These are phyloP conservation scores for Peromyscus eremicus DNA, from an alignment of 2,797 vertebrate genomes.

Conservation along the genomic window DNA sequence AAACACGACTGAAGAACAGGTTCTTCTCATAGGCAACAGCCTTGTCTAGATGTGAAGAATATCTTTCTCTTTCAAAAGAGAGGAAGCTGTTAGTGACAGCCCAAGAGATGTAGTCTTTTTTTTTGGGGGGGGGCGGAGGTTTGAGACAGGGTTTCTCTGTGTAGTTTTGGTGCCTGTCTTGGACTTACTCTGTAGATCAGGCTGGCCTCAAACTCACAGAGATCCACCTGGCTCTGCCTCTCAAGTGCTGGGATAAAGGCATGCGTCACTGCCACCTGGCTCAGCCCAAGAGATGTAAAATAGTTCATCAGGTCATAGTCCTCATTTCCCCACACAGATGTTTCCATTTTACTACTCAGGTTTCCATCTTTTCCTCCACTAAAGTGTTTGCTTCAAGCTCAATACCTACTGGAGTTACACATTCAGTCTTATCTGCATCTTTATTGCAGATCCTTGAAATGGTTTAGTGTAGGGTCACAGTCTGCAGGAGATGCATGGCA, in stretches of 20 bases:
- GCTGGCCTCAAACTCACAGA: too few species aligned
- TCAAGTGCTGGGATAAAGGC: too few species aligned
- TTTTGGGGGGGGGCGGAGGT: too few species aligned
- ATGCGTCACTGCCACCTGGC: too few species aligned
- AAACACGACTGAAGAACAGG: too few species aligned
- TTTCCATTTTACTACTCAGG: neutral
- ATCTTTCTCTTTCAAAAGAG: neutral
- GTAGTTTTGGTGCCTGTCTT: too few species aligned
- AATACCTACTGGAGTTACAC: too few species aligned
- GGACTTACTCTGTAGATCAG: too few species aligned
- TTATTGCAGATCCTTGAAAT: neutral
- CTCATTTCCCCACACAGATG: neutral
- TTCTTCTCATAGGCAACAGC: neutral
- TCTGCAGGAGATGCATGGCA: neutral
- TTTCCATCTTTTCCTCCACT: neutral
- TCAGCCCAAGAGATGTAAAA: too few species aligned
- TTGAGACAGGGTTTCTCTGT: too few species aligned
- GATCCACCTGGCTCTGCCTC: too few species aligned
- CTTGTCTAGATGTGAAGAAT: neutral
- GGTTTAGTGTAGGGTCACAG: neutral
- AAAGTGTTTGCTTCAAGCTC: neutral
- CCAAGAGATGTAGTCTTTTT: too few species aligned
- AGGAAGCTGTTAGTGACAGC: neutral
- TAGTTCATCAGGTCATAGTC: rapidly evolving
- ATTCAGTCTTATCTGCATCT: neutral